Evolutionary conservation across 2,113 vertebrate species (phyloP).

Genomic region (Tangachromis dhanisi): DNA sequence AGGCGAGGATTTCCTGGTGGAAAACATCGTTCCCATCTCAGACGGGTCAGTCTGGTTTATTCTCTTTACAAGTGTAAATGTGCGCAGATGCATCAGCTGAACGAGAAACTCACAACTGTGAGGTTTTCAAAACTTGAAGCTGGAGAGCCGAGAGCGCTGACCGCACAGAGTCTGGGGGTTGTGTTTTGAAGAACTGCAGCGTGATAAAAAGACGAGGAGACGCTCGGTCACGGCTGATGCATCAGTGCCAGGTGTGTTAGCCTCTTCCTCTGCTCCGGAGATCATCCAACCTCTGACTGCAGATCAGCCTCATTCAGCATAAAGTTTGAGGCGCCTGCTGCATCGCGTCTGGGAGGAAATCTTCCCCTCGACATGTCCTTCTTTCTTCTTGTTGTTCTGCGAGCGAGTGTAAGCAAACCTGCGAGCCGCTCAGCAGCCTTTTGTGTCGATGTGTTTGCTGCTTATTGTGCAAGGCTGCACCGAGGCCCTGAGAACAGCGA

Average conservation of each 20-base stretch:
- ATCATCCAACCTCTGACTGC: neutral
- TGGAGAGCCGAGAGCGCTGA: neutral
- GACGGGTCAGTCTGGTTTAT: neutral
- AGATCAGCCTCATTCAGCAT: neutral
- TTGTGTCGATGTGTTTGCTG: conserved; percentile 26
- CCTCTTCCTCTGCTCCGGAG: neutral
- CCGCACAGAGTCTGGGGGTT: neutral
- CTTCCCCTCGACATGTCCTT: neutral
- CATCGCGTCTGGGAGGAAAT: neutral
- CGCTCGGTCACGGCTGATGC: neutral
- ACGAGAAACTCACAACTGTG: neutral
- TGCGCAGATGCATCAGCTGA: neutral
- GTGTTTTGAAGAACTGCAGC: neutral
- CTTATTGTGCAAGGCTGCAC: conserved; percentile 34
- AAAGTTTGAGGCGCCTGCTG: neutral
- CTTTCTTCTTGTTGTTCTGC: neutral
- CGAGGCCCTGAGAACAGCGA: conserved; percentile 31
- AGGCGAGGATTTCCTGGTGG: neutral
- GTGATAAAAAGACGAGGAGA: neutral
- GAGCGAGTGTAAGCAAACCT: neutral
- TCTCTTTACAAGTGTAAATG: neutral
- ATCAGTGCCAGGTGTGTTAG: neutral
- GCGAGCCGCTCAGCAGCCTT: neutral
- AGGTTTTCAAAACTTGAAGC: neutral
- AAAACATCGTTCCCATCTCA: neutral